These are phyloP conservation scores for Bubalus kerabau DNA, from an alignment of 2,113 vertebrate genomes.

Conservation along the genomic window DNA sequence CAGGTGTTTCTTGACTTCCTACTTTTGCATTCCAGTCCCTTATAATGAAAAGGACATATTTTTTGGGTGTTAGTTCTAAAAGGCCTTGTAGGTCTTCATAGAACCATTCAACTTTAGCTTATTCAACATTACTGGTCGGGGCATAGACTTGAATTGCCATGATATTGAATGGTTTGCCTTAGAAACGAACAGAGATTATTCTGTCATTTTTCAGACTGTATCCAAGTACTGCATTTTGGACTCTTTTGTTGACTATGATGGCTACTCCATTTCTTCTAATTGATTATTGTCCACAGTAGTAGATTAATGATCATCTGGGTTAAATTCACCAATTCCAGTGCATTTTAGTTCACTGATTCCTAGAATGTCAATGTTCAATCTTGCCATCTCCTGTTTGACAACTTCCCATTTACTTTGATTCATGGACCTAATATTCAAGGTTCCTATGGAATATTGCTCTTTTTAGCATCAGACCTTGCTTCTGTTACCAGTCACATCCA, in stretches of 20 bases:
- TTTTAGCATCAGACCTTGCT: not conserved
- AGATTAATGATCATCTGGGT: not conserved
- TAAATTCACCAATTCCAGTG: not conserved
- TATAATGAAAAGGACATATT: not conserved
- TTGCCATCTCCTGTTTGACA: not conserved
- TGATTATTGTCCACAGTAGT: not conserved
- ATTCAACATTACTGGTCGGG: not conserved
- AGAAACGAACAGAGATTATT: not conserved
- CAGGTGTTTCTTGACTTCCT: not conserved
- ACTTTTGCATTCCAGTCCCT: not conserved
- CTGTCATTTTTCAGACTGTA: not conserved
- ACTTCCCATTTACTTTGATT: not conserved
- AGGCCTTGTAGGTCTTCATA: not conserved
- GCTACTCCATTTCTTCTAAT: not conserved
- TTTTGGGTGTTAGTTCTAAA: not conserved
- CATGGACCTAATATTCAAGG: not conserved
- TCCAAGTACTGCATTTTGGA: not conserved
- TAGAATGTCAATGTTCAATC: accelerated
- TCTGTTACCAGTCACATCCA: not conserved
- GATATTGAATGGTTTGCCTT: not conserved
- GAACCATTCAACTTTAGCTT: not conserved
- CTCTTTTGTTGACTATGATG: not conserved
- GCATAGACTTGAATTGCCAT: not conserved
- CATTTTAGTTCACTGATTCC: not conserved
- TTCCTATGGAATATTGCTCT: not conserved